Conservation (phyloP, 1,140 invertebrate genomes). For the Euwallacea similis region DNA sequence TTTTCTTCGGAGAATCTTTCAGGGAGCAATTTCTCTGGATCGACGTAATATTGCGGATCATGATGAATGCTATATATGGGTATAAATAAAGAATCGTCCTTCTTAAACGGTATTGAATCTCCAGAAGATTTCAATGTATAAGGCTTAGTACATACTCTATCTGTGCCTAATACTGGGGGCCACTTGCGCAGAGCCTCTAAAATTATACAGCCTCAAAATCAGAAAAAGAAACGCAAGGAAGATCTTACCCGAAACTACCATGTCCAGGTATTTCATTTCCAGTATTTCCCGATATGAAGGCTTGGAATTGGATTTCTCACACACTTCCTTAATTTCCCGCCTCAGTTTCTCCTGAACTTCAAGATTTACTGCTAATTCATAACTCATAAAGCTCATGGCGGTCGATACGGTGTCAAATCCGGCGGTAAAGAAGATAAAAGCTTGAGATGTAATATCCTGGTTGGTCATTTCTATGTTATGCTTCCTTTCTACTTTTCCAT, state of each 20-base stretch:
- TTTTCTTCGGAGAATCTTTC: constrained; percentile 55
- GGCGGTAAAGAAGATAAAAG: constrained; percentile 64
- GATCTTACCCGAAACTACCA: constrained; percentile 46
- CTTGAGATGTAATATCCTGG: constrained; percentile 55
- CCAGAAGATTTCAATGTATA: constrained; percentile 51
- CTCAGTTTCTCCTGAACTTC: constrained; percentile 55
- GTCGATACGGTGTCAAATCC: constrained; percentile 63
- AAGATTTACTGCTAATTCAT: constrained; percentile 59
- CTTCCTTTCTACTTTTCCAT: neutral
- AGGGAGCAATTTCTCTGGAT: constrained; percentile 57
- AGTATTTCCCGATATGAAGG: constrained; percentile 44
- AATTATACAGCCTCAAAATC: constrained; percentile 28
- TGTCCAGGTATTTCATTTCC: constrained; percentile 48
- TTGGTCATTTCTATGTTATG: constrained; percentile 25
- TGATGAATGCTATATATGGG: constrained; percentile 61
- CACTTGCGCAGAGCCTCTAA: constrained; percentile 61
- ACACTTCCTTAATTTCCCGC: constrained; percentile 47
- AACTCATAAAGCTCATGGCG: constrained; percentile 44
- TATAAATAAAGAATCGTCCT: constrained; percentile 47
- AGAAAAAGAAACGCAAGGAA: too few species aligned
- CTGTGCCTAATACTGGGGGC: constrained; percentile 55
- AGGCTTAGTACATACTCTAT: constrained; percentile 57
- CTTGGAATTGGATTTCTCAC: constrained; percentile 24
- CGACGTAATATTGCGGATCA: constrained; percentile 52
- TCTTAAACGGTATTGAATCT: constrained; percentile 18